Percentiles rank a stretch among this genome's conserved stretches.
phyloP scores from a whole-genome alignment of 1,140 invertebrate genomes.

The Drosophila kohkoa region DNA sequence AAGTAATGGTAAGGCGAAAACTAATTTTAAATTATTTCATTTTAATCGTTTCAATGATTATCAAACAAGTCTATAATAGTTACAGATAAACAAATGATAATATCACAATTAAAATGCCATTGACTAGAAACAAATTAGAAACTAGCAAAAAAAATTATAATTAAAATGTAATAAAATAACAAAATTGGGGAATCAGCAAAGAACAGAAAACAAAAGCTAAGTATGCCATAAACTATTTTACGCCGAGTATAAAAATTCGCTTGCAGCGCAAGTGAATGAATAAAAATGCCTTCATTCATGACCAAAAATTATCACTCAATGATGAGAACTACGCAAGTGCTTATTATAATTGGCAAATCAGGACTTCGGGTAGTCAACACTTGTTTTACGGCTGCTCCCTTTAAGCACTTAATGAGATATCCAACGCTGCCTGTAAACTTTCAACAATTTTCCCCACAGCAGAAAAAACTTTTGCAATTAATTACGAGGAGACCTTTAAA shows the following conservation, averaged over 20 bases:
- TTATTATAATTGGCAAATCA: conserved; percentile 58
- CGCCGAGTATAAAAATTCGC: too few species aligned
- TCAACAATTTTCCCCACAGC: conserved; percentile 49
- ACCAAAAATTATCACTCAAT: background rate
- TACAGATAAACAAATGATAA: too few species aligned
- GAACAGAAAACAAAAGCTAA: too few species aligned
- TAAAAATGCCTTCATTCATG: conserved; percentile 1
- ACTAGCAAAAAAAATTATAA: too few species aligned
- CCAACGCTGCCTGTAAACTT: conserved; percentile 49
- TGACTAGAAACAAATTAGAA: too few species aligned
- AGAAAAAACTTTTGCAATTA: conserved; percentile 79
- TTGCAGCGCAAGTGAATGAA: background rate
- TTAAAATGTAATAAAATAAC: too few species aligned
- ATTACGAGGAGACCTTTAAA: conserved; percentile 66
- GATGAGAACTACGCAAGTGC: conserved; percentile 5
- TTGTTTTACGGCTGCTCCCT: conserved; percentile 28
- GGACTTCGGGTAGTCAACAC: conserved; percentile 49
- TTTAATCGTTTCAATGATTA: too few species aligned
- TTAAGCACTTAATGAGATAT: conserved; percentile 52
- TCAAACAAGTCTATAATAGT: too few species aligned
- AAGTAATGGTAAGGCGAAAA: too few species aligned
- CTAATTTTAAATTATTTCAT: too few species aligned
- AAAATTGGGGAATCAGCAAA: too few species aligned
- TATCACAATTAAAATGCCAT: too few species aligned
- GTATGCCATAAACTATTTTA: background rate